Conservation (phyloP, 2,113 vertebrate species). For the Platycercus adscitus region DNA sequence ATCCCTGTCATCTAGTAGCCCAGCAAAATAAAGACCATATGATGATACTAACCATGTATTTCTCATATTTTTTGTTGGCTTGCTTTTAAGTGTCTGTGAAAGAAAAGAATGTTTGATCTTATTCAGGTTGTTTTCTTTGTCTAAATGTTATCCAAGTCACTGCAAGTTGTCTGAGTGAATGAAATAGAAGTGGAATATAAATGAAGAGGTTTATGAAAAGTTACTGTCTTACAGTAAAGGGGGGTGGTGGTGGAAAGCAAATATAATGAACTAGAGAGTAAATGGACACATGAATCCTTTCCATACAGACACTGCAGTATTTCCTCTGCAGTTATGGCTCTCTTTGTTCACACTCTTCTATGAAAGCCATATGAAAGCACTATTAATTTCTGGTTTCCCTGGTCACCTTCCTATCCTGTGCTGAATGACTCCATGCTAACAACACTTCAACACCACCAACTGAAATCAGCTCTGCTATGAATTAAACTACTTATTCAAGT, state of each 20-base stretch:
- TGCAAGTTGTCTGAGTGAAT: not conserved
- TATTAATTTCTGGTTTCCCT: constrained; percentile 39
- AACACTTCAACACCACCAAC: not conserved
- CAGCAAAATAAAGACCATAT: not conserved
- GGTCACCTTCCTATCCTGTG: constrained; percentile 16
- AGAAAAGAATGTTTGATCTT: not conserved
- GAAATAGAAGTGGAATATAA: not conserved
- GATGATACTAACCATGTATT: not conserved
- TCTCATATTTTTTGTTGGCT: not conserved
- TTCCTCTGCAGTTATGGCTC: not conserved
- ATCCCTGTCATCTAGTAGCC: not conserved
- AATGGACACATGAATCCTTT: constrained; percentile 27
- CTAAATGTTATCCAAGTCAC: not conserved
- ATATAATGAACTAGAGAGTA: constrained; percentile 30
- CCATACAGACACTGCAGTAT: not conserved
- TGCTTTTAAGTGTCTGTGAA: not conserved
- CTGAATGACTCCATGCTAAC: not conserved
- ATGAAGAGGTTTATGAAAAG: not conserved
- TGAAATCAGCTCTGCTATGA: not conserved
- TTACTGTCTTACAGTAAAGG: not conserved
- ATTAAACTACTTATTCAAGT: not conserved
- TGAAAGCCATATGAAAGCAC: not conserved
- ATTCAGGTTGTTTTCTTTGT: not conserved
- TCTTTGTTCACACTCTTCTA: not conserved
- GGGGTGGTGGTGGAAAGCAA: not conserved